Evolutionary conservation across 2,888 invertebrate genomes (phyloP).

Genomic region (Tromatobia lineatoria): DNA sequence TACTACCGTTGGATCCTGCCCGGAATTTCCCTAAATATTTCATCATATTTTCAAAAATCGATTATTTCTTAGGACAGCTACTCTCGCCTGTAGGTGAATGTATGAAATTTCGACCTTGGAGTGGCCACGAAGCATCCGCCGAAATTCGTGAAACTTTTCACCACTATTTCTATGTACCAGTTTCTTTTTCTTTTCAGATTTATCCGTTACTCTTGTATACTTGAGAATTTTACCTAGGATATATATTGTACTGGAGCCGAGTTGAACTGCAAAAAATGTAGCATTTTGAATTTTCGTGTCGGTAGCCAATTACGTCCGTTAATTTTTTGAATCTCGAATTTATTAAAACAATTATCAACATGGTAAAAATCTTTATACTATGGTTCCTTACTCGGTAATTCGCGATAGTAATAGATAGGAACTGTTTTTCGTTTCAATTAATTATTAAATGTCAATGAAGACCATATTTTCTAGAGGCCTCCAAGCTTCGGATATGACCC

Average conservation of each 20-base stretch:
- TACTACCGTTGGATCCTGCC: conserved; percentile 3
- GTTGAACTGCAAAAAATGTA: conserved; percentile 1
- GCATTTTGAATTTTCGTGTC: not conserved
- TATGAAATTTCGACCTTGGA: conserved; percentile 1
- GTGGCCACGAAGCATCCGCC: not conserved
- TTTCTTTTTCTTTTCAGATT: not conserved
- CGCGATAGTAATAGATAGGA: not conserved
- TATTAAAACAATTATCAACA: not conserved
- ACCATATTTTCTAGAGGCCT: conserved; percentile 4
- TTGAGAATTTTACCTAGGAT: not conserved
- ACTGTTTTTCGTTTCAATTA: conserved; percentile 1
- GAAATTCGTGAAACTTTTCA: not conserved
- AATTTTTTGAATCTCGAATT: not conserved
- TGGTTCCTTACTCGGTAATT: not conserved
- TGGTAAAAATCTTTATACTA: not conserved
- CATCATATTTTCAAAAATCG: not conserved
- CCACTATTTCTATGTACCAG: not conserved
- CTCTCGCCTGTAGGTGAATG: conserved; percentile 9
- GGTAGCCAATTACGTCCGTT: not conserved
- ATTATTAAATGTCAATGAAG: not conserved
- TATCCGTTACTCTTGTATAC: not conserved
- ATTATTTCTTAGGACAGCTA: not conserved
- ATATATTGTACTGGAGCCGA: conserved; percentile 2
- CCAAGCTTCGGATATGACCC: not conserved
- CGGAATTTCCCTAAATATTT: not conserved